phyloP scores from a whole-genome alignment of 2,888 invertebrate genomes.

The Andrena minutula region DNA sequence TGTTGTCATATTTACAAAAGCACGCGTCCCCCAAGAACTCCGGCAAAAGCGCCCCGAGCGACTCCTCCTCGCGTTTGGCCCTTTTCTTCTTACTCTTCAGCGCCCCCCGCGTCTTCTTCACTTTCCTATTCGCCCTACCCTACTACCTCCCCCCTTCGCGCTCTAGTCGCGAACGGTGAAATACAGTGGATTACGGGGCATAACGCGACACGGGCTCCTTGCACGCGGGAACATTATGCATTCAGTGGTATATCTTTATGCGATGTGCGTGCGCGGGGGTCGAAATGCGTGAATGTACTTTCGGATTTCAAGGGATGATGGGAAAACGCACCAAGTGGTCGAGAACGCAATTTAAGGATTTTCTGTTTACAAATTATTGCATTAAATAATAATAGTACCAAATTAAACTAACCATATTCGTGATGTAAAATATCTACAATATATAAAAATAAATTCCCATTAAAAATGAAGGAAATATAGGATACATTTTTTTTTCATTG shows the following conservation, averaged over 20 bases:
- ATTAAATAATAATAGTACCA: too few species aligned
- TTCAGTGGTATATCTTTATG: conserved; percentile 19
- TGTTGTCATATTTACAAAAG: conserved; percentile 62
- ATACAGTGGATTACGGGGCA: conserved; percentile 44
- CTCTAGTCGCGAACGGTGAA: conserved; percentile 38
- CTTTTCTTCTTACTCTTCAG: conserved; percentile 25
- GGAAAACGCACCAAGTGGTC: neutral
- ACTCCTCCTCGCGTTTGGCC: conserved; percentile 7
- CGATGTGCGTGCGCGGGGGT: neutral
- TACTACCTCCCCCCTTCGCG: too few species aligned
- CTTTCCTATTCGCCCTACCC: conserved; percentile 16
- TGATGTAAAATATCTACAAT: too few species aligned
- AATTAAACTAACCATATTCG: too few species aligned
- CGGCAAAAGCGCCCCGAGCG: conserved; percentile 26
- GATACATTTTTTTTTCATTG: too few species aligned
- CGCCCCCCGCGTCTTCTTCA: neutral
- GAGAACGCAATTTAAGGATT: neutral
- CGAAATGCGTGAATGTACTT: neutral
- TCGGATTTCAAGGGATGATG: neutral
- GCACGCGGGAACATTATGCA: conserved; percentile 34
- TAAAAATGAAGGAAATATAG: too few species aligned
- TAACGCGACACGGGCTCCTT: conserved; percentile 41
- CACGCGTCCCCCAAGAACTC: conserved; percentile 55
- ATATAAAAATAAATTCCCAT: too few species aligned
- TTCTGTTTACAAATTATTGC: neutral